phyloP scores from a whole-genome alignment of 2,113 vertebrate species.

The Lichenostomus cassidix region DNA sequence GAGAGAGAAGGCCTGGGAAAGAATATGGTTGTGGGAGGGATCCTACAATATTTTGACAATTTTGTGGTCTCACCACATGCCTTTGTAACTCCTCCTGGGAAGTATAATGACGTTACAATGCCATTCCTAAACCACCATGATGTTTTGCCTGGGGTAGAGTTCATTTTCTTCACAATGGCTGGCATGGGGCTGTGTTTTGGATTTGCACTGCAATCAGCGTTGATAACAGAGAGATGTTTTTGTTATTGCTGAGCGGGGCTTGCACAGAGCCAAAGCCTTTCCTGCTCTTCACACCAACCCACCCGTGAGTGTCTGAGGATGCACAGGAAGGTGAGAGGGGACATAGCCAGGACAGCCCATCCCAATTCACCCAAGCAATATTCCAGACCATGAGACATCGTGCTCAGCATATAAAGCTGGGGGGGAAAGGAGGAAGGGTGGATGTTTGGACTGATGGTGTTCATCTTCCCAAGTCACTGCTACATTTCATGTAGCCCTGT shows the following conservation, averaged over 20 bases:
- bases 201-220: background rate
- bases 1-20: background rate
- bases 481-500: background rate
- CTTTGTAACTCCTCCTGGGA: background rate
- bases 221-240: background rate
- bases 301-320: background rate
- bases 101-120: background rate
- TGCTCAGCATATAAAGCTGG: background rate
- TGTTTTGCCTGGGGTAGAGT: background rate
- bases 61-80: background rate
- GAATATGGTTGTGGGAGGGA: background rate
- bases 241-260: background rate
- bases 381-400: background rate
- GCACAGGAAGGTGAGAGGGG: background rate
- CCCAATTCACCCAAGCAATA: background rate
- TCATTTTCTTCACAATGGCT: background rate
- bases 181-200: background rate
- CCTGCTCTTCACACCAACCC: background rate
- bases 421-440: background rate
- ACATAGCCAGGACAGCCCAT: background rate
- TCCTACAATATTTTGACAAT: background rate
- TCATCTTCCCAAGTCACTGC: background rate
- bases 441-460: rapidly evolving
- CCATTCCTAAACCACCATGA: background rate
- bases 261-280: background rate